Percentiles rank a stretch among this genome's conserved stretches.
Evolutionary conservation across 2,888 invertebrate species (phyloP).

Genomic region (Lasioglossum pauxillum): DNA sequence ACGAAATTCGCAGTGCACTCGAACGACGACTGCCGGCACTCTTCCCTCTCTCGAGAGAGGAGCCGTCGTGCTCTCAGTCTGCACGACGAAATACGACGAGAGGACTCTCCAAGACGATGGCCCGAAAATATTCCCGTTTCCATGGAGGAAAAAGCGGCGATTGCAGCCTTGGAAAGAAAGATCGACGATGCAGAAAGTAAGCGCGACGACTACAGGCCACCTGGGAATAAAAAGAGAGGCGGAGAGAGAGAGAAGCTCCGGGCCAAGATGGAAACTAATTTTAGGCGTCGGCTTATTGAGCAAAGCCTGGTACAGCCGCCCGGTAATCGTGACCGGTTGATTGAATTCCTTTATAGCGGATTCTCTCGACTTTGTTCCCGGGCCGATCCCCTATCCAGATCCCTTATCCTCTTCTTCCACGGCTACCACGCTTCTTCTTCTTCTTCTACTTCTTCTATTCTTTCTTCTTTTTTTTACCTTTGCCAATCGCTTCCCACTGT

Average conservation of each 20-base stretch:
- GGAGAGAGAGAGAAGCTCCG: neutral
- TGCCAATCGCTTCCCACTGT: neutral
- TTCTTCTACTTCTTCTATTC: neutral
- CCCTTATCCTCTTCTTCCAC: neutral
- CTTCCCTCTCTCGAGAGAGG: neutral
- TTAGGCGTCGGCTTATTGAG: slow-evolving; percentile 56
- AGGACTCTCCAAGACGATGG: slow-evolving; percentile 42
- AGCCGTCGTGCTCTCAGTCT: slow-evolving; percentile 10
- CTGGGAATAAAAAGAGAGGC: neutral
- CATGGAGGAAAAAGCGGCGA: neutral
- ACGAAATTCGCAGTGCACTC: slow-evolving; percentile 32
- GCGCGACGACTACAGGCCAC: slow-evolving; percentile 10
- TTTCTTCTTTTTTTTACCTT: neutral
- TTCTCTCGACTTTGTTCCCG: slow-evolving; percentile 49
- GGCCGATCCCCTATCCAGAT: neutral
- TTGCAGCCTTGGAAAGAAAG: slow-evolving; percentile 3
- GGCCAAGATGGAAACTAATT: slow-evolving; percentile 52
- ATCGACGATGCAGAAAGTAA: slow-evolving; percentile 38
- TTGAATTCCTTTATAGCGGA: slow-evolving; percentile 68
- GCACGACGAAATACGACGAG: slow-evolving; percentile 45
- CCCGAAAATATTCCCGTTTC: slow-evolving; percentile 30
- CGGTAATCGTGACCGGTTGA: slow-evolving; percentile 63
- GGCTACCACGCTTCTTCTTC: neutral
- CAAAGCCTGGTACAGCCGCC: slow-evolving; percentile 30
- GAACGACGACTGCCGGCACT: slow-evolving; percentile 29